These are phyloP conservation scores for Thumatha senex DNA, from an alignment of 2,888 invertebrate species.

Conservation along the genomic window DNA sequence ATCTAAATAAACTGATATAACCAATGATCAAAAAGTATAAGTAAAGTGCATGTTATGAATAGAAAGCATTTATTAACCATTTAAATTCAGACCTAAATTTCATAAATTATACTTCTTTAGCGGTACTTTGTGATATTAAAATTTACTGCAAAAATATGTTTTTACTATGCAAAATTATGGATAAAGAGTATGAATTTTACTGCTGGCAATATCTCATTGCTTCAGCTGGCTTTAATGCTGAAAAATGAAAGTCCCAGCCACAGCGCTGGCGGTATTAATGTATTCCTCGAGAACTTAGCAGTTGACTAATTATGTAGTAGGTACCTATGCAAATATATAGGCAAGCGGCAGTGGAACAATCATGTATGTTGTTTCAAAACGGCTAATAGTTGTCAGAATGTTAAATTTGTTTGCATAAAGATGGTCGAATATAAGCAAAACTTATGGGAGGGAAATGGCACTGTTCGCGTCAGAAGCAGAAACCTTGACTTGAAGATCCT, in stretches of 20 bases:
- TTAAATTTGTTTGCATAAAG: not conserved
- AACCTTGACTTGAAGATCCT: no score
- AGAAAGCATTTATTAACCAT: no score
- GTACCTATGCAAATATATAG: not conserved
- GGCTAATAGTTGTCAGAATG: not conserved
- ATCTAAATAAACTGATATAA: no score
- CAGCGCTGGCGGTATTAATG: conserved; percentile 47
- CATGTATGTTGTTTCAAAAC: not conserved
- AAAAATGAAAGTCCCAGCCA: conserved; percentile 50
- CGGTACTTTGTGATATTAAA: conserved; percentile 18
- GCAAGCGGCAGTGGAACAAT: not conserved
- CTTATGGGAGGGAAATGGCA: no score
- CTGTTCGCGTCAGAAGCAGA: no score
- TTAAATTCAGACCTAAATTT: no score
- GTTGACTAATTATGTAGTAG: conserved; percentile 24
- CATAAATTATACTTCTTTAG: conserved; percentile 1
- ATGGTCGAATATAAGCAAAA: no score
- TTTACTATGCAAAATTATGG: conserved; percentile 21
- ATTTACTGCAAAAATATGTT: conserved; percentile 20
- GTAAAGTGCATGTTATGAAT: no score
- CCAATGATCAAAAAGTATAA: no score
- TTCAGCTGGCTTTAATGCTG: conserved; percentile 49
- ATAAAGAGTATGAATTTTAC: conserved; percentile 36
- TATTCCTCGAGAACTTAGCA: conserved; percentile 35
- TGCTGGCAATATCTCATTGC: conserved; percentile 45